Percentiles rank a stretch among this genome's conserved stretches.
Conservation (phyloP, 2,888 invertebrate species). For the Linyphia triangularis region DNA sequence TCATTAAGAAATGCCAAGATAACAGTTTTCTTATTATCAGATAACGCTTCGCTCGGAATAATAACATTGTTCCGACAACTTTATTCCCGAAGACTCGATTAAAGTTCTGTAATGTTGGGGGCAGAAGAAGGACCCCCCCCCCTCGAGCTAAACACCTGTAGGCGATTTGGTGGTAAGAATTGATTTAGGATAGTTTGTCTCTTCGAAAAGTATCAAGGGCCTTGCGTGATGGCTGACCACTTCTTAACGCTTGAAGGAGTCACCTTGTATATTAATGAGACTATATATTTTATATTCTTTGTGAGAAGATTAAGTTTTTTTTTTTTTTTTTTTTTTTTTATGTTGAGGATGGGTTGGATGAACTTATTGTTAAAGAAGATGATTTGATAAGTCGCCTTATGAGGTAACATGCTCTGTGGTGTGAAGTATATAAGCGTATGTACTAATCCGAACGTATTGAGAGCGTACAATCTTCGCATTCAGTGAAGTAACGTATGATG, state of each 20-base stretch:
- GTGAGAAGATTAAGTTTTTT: too few species aligned
- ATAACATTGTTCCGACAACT: conserved; percentile 69
- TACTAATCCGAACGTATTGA: too few species aligned
- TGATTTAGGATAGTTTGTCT: neutral
- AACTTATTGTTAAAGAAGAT: too few species aligned
- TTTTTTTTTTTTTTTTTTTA: too few species aligned
- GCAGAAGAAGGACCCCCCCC: neutral
- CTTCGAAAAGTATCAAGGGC: neutral
- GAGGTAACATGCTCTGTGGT: too few species aligned
- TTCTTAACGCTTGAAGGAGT: neutral
- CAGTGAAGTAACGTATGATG: too few species aligned
- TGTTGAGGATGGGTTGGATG: too few species aligned
- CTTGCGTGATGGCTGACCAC: neutral
- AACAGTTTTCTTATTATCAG: conserved; percentile 69
- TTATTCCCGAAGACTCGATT: conserved; percentile 42
- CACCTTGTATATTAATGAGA: neutral
- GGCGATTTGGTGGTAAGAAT: neutral
- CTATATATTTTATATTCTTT: too few species aligned
- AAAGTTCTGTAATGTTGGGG: neutral
- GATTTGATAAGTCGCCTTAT: too few species aligned
- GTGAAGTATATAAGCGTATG: too few species aligned
- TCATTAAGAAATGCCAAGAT: conserved; percentile 69
- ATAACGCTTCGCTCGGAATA: conserved; percentile 60
- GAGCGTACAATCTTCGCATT: too few species aligned
- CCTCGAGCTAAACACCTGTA: neutral